Conservation (phyloP, 2,888 invertebrate genomes). For the Himalopsyche japonica region DNA sequence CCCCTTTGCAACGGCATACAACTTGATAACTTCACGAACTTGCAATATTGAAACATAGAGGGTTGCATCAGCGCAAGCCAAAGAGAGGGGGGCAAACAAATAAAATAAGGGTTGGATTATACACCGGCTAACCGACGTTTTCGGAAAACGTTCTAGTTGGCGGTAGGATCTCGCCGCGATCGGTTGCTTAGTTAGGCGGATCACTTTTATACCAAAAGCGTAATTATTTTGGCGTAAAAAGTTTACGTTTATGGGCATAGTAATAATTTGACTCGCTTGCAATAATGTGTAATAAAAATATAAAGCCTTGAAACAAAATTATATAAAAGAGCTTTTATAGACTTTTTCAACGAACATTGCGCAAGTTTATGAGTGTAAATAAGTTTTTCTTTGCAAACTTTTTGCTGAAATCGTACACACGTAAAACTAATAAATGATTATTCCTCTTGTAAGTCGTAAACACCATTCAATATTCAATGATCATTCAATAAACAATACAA, state of each 20-base stretch:
- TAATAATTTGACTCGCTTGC: no score
- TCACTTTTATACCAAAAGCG: not conserved
- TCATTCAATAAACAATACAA: no score
- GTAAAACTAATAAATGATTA: no score
- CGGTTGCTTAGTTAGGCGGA: slow-evolving; percentile 10
- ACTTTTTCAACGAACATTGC: no score
- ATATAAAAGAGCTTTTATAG: no score
- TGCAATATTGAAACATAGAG: slow-evolving; percentile 6
- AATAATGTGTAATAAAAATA: no score
- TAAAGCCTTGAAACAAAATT: no score
- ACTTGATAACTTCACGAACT: slow-evolving; percentile 1
- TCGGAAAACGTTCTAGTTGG: slow-evolving; percentile 28
- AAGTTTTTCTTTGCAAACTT: no score
- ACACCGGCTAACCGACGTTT: slow-evolving; percentile 3
- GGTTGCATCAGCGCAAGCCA: not conserved
- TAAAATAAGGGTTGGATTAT: slow-evolving; percentile 15
- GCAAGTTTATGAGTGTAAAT: no score
- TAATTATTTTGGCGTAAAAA: slow-evolving; percentile 16
- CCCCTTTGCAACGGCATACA: not conserved
- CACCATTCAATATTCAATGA: no score
- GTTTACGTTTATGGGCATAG: not conserved
- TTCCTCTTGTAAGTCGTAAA: no score
- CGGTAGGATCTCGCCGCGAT: slow-evolving; percentile 19
- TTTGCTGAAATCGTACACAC: no score
- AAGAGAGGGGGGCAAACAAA: not conserved